These are phyloP conservation scores for Tragelaphus buxtoni DNA, from an alignment of 2,113 vertebrate species.

Conservation along the genomic window DNA sequence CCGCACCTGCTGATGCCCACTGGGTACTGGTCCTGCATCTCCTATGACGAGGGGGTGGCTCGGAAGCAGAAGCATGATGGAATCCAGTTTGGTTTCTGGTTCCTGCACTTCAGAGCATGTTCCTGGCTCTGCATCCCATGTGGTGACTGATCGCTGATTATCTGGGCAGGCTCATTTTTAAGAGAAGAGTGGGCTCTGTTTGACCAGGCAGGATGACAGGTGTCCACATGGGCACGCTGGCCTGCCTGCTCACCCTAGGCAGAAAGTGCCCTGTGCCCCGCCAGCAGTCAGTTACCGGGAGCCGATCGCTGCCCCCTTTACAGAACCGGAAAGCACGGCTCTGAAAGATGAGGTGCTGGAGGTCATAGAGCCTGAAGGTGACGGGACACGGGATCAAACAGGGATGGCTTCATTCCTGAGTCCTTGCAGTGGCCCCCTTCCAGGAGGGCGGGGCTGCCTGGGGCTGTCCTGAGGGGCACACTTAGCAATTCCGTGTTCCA, in stretches of 20 bases:
- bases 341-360: not conserved
- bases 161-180: rapidly evolving
- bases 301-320: rapidly evolving
- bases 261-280: rapidly evolving
- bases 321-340: rapidly evolving
- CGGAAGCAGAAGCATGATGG: not conserved
- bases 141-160: not conserved
- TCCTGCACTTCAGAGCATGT: not conserved
- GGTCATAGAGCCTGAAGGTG: not conserved
- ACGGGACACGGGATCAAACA: not conserved
- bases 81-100: not conserved
- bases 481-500: not conserved
- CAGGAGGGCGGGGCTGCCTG: not conserved
- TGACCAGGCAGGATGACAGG: not conserved
- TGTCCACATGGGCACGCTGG: not conserved
- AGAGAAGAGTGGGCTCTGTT: not conserved
- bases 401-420: not conserved
- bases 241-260: rapidly evolving
- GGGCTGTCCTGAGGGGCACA: not conserved
- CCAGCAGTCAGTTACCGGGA: rapidly evolving
- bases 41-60: not conserved
- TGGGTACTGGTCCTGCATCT: not conserved
- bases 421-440: not conserved
- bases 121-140: rapidly evolving
- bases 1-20: not conserved